phyloP scores from a whole-genome alignment of 2,888 invertebrate species.

The Callyntrura guangdongensis region DNA sequence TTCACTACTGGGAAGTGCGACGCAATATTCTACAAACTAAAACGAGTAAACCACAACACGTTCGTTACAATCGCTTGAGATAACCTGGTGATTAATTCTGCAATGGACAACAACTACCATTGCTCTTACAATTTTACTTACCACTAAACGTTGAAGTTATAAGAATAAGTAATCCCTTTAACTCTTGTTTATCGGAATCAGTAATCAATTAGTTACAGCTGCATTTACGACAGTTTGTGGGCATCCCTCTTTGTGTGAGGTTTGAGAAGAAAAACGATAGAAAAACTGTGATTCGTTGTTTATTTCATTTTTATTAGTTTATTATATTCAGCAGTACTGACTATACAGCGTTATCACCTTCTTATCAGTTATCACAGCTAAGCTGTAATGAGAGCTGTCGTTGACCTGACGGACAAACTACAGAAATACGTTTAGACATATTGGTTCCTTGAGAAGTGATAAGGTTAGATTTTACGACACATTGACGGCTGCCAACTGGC shows the following conservation, averaged over 20 bases:
- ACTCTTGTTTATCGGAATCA: too few species aligned
- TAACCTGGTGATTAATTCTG: conserved; percentile 26
- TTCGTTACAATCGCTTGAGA: conserved; percentile 60
- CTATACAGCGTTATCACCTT: conserved; percentile 64
- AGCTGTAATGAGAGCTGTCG: conserved; percentile 52
- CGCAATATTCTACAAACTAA: conserved; percentile 12
- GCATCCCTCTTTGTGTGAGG: too few species aligned
- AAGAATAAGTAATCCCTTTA: neutral
- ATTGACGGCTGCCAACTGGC: conserved; percentile 36
- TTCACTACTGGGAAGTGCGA: conserved; percentile 67
- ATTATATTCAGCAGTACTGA: conserved; percentile 63
- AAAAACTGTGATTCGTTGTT: too few species aligned
- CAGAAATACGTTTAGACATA: conserved; percentile 47
- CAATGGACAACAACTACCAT: neutral
- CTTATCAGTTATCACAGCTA: too few species aligned
- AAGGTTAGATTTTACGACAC: conserved; percentile 62
- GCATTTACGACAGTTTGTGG: conserved; percentile 37
- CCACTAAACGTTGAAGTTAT: neutral
- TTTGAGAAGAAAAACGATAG: too few species aligned
- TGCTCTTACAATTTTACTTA: neutral
- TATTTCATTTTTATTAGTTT: conserved; percentile 61
- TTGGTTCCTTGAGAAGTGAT: conserved; percentile 62
- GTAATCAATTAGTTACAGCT: conserved; percentile 1
- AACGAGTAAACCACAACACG: neutral
- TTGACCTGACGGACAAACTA: conserved; percentile 62